Evolutionary conservation across 2,113 vertebrate genomes (phyloP).

Genomic region (Chrysemys picta): DNA sequence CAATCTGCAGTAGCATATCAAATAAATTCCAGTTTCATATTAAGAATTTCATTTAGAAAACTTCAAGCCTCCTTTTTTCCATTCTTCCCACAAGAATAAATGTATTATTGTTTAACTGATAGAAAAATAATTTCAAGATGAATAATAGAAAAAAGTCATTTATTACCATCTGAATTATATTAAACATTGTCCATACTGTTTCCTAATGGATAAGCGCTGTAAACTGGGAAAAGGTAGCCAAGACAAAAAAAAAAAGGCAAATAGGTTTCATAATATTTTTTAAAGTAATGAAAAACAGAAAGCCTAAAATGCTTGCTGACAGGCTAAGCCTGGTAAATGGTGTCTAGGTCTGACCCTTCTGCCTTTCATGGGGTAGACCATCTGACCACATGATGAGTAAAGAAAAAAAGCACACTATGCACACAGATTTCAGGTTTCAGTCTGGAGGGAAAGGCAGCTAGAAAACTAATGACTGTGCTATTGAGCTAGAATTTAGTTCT

Average conservation of each 20-base stretch:
- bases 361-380: background rate
- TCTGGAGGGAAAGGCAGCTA: background rate
- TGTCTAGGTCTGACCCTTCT: background rate
- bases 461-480: background rate
- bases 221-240: rapidly evolving
- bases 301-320: background rate
- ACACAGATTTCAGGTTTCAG: background rate
- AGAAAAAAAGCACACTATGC: rapidly evolving
- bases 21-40: background rate
- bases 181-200: rapidly evolving
- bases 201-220: background rate
- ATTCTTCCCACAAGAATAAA: background rate
- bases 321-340: background rate
- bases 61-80: rapidly evolving
- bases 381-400: background rate
- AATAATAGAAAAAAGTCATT: background rate
- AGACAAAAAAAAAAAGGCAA: rapidly evolving
- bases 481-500: background rate
- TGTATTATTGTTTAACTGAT: background rate
- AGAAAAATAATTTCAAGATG: background rate
- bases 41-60: background rate
- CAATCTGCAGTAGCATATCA: background rate
- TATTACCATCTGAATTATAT: background rate
- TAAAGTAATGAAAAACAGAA: background rate
- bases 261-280: background rate